phyloP scores from a whole-genome alignment of 1,140 invertebrate genomes.

The Hycleus cichorii region DNA sequence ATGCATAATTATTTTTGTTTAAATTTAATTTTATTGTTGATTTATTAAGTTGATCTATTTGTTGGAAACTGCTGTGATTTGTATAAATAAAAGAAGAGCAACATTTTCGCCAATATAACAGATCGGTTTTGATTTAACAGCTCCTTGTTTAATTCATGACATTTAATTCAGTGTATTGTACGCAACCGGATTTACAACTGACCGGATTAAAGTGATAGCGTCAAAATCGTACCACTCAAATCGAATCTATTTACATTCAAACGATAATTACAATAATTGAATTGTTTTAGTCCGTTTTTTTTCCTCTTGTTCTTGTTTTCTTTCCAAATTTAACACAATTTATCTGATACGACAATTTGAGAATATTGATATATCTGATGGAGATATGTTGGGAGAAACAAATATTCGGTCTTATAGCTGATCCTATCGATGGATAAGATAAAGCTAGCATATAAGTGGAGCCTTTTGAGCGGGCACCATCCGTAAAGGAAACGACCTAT shows the following conservation, averaged over 20 bases:
- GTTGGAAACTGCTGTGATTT: no score
- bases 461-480: slow-evolving; percentile 11
- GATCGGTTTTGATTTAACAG: slow-evolving; percentile 9
- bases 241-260: slow-evolving; percentile 4
- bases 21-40: no score
- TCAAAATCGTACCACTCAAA: slow-evolving; percentile 10
- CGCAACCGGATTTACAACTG: slow-evolving; percentile 9
- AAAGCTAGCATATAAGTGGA: not conserved
- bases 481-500: slow-evolving; percentile 13
- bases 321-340: no score
- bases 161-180: slow-evolving; percentile 5
- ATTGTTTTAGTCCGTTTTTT: no score
- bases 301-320: no score
- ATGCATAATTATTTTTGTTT: no score
- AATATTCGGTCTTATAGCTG: slow-evolving; percentile 5
- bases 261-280: no score
- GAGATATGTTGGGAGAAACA: not conserved
- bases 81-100: no score
- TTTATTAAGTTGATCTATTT: no score
- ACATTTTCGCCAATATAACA: not conserved
- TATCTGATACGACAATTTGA: no score
- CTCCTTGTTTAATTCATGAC: slow-evolving; percentile 13
- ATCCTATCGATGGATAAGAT: slow-evolving; percentile 11
- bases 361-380: no score
- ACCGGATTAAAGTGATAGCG: slow-evolving; percentile 10